Percentiles rank a stretch among this genome's conserved stretches.
Evolutionary conservation across 2,888 invertebrate genomes (phyloP).

Genomic region (Charanyca ferruginea): DNA sequence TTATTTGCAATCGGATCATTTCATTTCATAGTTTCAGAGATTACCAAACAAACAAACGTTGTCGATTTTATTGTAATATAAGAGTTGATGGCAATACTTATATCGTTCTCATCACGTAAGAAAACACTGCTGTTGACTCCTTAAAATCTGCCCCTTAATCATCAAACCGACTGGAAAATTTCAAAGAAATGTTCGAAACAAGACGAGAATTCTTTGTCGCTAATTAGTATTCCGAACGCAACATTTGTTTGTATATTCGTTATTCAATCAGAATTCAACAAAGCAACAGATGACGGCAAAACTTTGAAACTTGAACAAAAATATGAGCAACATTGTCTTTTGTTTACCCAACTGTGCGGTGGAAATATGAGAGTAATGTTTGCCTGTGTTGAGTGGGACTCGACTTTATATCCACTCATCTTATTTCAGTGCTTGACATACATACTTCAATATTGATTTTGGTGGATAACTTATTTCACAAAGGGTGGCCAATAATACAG

Average conservation of each 20-base stretch:
- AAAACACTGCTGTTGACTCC: not conserved
- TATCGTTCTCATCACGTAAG: too few relatives aligned
- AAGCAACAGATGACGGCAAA: slow-evolving; percentile 46
- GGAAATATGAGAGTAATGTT: slow-evolving; percentile 6
- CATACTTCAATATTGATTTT: not conserved
- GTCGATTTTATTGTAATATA: too few relatives aligned
- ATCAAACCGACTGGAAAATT: slow-evolving; percentile 23
- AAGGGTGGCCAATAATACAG: too few relatives aligned
- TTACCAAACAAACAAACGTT: too few relatives aligned
- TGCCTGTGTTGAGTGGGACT: slow-evolving; percentile 11
- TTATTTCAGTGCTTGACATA: not conserved
- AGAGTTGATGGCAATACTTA: too few relatives aligned
- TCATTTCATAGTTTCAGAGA: too few relatives aligned
- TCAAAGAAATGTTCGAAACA: slow-evolving; percentile 22
- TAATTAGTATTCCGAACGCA: slow-evolving; percentile 41
- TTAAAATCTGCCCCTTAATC: not conserved
- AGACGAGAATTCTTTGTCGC: slow-evolving; percentile 6
- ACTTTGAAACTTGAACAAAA: slow-evolving; percentile 45
- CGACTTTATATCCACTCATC: slow-evolving; percentile 10
- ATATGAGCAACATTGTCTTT: slow-evolving; percentile 28
- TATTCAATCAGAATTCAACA: slow-evolving; percentile 49
- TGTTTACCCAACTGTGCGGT: slow-evolving; percentile 20
- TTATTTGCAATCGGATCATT: too few relatives aligned
- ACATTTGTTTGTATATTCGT: slow-evolving; percentile 48
- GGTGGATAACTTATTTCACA: too few relatives aligned